Percentiles rank a stretch among this genome's conserved stretches.
phyloP scores from a whole-genome alignment of 1,140 invertebrate genomes.

The Holcopasites calliopsidis region DNA sequence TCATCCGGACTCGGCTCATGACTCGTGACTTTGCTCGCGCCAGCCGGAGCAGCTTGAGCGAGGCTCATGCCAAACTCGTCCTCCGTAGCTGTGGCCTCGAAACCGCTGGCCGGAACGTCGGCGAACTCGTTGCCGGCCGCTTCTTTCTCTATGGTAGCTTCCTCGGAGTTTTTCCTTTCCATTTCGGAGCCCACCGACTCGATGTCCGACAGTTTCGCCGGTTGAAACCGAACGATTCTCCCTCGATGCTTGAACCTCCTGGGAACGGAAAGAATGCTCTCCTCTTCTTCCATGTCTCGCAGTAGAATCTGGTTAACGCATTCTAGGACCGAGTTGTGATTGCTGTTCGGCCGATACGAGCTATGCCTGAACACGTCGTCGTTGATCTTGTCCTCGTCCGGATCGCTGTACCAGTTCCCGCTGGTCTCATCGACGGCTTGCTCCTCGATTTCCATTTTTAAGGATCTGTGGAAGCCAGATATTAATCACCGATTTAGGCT shows the following conservation, averaged over 20 bases:
- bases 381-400: slow-evolving; percentile 83
- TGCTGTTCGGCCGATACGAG: slow-evolving; percentile 76
- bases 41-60: slow-evolving; percentile 18
- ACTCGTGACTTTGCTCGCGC: slow-evolving; percentile 9
- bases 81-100: slow-evolving; percentile 65
- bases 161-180: slow-evolving; percentile 77
- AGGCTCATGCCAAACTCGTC: slow-evolving; percentile 74
- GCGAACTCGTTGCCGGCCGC: slow-evolving; percentile 14
- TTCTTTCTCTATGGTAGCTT: slow-evolving; percentile 58
- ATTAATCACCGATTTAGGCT: neutral
- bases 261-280: slow-evolving; percentile 70
- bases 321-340: slow-evolving; percentile 88
- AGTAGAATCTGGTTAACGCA: slow-evolving; percentile 89
- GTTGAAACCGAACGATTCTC: slow-evolving; percentile 76
- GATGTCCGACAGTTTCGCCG: slow-evolving; percentile 76
- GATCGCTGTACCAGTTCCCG: slow-evolving; percentile 87
- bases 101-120: slow-evolving; percentile 35
- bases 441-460: slow-evolving; percentile 81
- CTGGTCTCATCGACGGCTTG: slow-evolving; percentile 80
- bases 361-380: slow-evolving; percentile 78
- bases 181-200: slow-evolving; percentile 78
- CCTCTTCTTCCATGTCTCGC: slow-evolving; percentile 80
- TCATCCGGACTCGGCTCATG: slow-evolving; percentile 59
- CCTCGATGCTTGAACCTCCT: slow-evolving; percentile 76
- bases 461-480: slow-evolving; percentile 47